Evolutionary conservation across 2,113 vertebrate genomes (phyloP).

Genomic region (Rattus rattus): DNA sequence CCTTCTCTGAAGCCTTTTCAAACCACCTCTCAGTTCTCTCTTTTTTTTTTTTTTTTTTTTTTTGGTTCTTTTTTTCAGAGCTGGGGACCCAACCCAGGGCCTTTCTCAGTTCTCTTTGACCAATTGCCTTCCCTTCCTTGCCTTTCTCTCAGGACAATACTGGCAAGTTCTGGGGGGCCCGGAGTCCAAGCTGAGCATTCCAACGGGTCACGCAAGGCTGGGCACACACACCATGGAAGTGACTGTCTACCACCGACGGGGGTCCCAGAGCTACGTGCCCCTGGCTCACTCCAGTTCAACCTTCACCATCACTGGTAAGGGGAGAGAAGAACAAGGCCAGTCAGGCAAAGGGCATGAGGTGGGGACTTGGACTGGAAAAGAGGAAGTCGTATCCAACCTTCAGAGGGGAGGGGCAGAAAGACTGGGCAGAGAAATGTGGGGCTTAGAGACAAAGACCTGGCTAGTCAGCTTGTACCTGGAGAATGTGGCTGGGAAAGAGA

Average conservation of each 20-base stretch:
- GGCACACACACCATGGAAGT: conserved; percentile 96
- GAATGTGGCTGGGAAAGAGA: neutral
- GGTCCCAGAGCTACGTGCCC: conserved; percentile 91
- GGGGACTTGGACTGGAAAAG: neutral
- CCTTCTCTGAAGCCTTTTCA: neutral
- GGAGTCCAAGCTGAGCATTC: conserved; percentile 89
- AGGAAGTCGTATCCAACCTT: neutral
- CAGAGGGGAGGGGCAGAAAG: neutral
- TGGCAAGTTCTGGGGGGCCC: conserved; percentile 95
- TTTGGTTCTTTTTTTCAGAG: too few relatives aligned
- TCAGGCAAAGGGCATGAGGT: neutral
- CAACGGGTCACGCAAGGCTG: conserved; percentile 87
- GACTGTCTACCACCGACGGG: conserved; percentile 93
- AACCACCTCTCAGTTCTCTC: neutral
- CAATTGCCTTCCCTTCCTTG: neutral
- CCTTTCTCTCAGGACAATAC: conserved; percentile 88
- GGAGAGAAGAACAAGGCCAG: neutral
- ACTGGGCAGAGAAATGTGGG: conserved; percentile 30
- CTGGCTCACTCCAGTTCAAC: conserved; percentile 89
- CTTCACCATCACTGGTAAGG: conserved; percentile 93
- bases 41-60: too few relatives aligned
- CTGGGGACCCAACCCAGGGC: too few relatives aligned
- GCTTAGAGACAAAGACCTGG: neutral
- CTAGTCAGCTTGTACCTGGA: neutral
- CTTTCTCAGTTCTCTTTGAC: neutral